phyloP scores from a whole-genome alignment of 2,888 invertebrate species.

The Unio pictorum region DNA sequence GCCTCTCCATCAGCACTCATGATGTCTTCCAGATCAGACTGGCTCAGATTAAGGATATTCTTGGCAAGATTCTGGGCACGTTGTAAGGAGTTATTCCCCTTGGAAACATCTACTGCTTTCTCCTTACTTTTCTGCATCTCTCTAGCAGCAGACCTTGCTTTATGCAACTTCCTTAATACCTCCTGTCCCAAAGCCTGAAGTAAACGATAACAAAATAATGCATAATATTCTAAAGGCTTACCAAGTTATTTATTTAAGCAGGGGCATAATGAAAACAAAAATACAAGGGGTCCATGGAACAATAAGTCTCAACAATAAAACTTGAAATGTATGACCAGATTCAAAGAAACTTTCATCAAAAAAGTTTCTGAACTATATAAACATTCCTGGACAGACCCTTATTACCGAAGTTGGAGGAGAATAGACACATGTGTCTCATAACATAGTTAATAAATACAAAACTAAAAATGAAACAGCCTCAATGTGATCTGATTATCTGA shows the following conservation, averaged over 20 bases:
- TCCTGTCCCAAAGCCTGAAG: slow-evolving; percentile 59
- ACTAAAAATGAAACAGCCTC: no score
- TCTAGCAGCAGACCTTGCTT: slow-evolving; percentile 44
- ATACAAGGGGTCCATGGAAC: background rate
- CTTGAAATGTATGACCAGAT: no score
- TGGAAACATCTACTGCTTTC: slow-evolving; percentile 16
- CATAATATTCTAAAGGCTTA: background rate
- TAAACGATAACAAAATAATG: background rate
- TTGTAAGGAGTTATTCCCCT: slow-evolving; percentile 51
- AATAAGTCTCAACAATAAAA: no score
- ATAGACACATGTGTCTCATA: no score
- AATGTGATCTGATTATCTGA: no score
- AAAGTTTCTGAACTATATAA: no score
- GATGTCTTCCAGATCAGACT: slow-evolving; percentile 68
- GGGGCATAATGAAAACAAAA: slow-evolving; percentile 1
- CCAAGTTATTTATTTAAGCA: background rate
- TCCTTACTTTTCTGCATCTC: slow-evolving; percentile 33
- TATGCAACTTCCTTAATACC: slow-evolving; percentile 50
- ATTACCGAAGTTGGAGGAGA: no score
- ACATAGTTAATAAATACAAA: no score
- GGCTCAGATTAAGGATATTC: slow-evolving; percentile 68
- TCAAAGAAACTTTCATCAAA: no score
- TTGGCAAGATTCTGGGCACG: slow-evolving; percentile 63
- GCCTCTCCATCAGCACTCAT: slow-evolving; percentile 63
- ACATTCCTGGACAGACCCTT: no score